Conservation (phyloP, 2,113 vertebrate species). For the Dendropsophus ebraccatus region DNA sequence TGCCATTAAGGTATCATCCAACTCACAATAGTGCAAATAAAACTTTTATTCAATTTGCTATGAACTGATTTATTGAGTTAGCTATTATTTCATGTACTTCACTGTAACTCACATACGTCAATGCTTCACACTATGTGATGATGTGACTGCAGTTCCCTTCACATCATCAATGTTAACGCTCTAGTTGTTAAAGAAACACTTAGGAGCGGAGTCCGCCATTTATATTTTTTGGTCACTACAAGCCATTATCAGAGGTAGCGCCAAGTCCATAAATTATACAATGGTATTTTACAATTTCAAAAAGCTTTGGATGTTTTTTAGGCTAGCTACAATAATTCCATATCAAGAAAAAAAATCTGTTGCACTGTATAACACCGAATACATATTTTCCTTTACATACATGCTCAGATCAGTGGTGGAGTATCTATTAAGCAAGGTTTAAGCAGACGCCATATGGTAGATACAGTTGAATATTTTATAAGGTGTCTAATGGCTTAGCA, state of each 20-base stretch:
- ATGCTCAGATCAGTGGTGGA: background rate
- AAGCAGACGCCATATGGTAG: slow-evolving; percentile 39
- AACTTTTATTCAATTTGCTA: too few species aligned
- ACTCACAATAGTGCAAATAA: too few species aligned
- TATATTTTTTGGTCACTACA: background rate
- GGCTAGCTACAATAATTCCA: background rate
- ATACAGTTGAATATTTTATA: slow-evolving; percentile 51
- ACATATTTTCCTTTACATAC: slow-evolving; percentile 3
- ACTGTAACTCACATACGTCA: too few species aligned
- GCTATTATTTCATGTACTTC: too few species aligned
- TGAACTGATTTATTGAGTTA: too few species aligned
- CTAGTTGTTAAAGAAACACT: too few species aligned
- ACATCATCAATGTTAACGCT: too few species aligned
- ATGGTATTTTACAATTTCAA: background rate
- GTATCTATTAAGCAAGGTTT: background rate
- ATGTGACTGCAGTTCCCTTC: too few species aligned
- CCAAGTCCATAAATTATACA: background rate
- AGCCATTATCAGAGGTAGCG: too few species aligned
- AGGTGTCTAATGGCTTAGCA: slow-evolving; percentile 51
- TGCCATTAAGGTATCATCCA: too few species aligned
- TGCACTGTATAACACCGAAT: background rate
- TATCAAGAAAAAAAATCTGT: background rate
- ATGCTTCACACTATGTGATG: too few species aligned
- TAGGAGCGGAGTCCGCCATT: too few species aligned
- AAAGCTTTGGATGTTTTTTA: background rate